phyloP scores from a whole-genome alignment of 2,888 invertebrate species.

The Taphrorychus bicolor region DNA sequence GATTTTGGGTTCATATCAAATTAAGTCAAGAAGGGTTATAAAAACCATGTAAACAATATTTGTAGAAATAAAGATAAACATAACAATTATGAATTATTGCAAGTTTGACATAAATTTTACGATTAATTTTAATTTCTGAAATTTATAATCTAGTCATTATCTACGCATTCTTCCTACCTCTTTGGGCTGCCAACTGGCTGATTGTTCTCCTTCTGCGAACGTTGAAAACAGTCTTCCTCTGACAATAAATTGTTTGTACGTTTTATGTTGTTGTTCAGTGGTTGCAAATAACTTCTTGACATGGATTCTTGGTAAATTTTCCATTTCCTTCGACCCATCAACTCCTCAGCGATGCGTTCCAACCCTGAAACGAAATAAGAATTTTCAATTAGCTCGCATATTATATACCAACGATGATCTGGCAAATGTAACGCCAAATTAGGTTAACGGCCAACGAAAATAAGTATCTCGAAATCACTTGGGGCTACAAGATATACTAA shows the following conservation, averaged over 20 bases:
- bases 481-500: neutral
- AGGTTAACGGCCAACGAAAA: neutral
- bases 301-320: conserved; percentile 86
- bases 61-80: too few species aligned
- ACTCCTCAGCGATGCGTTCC: conserved; percentile 96
- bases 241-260: conserved; percentile 50
- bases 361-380: conserved; percentile 69
- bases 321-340: conserved; percentile 97
- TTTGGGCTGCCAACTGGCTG: conserved; percentile 44
- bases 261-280: conserved; percentile 60
- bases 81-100: too few species aligned
- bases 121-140: too few species aligned
- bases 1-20: too few species aligned
- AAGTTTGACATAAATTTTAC: too few species aligned
- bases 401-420: neutral
- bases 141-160: neutral
- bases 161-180: conserved; percentile 16
- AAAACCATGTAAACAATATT: too few species aligned
- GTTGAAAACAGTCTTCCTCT: conserved; percentile 49
- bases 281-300: conserved; percentile 61
- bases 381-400: neutral
- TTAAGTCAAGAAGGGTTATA: too few species aligned
- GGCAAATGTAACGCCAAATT: neutral
- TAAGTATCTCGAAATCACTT: conserved; percentile 4
- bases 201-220: conserved; percentile 48